These are phyloP conservation scores for Heliconius hermathena DNA, from an alignment of 1,140 invertebrate species.

Conservation along the genomic window DNA sequence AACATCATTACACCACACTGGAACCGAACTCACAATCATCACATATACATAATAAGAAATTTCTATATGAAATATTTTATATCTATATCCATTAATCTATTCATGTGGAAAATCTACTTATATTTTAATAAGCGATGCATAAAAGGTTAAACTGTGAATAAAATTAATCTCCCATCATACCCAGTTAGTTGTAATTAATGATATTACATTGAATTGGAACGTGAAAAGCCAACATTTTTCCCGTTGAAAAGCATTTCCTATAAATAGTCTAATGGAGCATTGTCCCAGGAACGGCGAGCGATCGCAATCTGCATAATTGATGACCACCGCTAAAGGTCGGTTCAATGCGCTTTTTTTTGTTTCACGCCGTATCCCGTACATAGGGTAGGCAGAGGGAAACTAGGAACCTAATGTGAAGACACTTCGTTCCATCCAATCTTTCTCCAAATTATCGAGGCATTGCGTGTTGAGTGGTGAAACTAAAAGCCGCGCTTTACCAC, in stretches of 20 bases:
- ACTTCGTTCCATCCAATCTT: no score
- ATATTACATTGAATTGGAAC: neutral
- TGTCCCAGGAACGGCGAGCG: conserved; percentile 13
- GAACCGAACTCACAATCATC: no score
- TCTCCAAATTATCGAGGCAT: no score
- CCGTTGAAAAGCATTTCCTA: neutral
- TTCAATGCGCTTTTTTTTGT: neutral
- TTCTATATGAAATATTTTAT: no score
- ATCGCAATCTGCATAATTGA: conserved; percentile 26
- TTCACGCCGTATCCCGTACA: no score
- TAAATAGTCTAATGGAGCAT: conserved; percentile 18
- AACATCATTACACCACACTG: no score
- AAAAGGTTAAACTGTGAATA: neutral
- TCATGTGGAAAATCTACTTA: neutral
- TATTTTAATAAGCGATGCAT: neutral
- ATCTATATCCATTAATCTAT: neutral
- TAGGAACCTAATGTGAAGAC: no score
- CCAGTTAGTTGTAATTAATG: neutral
- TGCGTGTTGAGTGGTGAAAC: no score
- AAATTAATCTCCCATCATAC: neutral
- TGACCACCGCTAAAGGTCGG: conserved; percentile 21
- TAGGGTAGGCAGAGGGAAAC: no score
- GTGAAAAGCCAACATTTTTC: neutral
- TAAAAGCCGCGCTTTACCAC: no score
- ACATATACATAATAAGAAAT: no score